Evolutionary conservation across 2,113 vertebrate species (phyloP), one percentile per base, ranked within the genome.

Genomic region (Parus major): DNA sequence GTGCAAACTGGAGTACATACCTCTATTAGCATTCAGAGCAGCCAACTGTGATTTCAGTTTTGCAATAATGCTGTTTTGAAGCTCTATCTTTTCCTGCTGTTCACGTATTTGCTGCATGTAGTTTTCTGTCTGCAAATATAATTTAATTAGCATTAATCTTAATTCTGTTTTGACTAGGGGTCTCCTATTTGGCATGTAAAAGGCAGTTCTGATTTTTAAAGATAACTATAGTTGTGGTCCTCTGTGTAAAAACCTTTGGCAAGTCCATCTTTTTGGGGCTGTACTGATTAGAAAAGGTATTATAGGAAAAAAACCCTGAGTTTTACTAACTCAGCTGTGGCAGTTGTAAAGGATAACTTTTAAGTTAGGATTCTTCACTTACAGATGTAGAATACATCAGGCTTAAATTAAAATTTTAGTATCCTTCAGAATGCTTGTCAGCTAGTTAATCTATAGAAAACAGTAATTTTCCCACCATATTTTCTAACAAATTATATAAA

Each of bases 31-130:
- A 95, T 96, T 97, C 96, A 94, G 57, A 96, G 97, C 96, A 89
- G 96, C 93, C 90, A 98, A 97, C 97, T 98, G 98, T 68, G 97
- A 98, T 81, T 97, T 97, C 94, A 99, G 98, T 94, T 98, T 97
- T 93, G 97, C 95, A 97, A 99, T 99, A 93, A 98, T 73, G 93
- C 95, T 97, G 94, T 98, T 98, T 95, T 99, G 99, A 96, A 98
- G 97, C 84, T 98, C 98, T 96, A 99, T 99, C 98, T 99, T 98
- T 97, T 98, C 98, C 92, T 99, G 97, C 97, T 99, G 98, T 92
- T 98, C 98, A 92, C 96, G 96, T 96, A 98, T 98, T 98, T 98
- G 98, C 91, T 98, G 98, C 92, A 98, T 98, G 98, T 99, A 99
- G 97, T 96, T 97, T 95, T 99, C 98, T 86, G 98, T 99, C 99